Base-by-base conservation (phyloP, 2,888 invertebrate genomes). In the Luperina nickerlii region DNA sequence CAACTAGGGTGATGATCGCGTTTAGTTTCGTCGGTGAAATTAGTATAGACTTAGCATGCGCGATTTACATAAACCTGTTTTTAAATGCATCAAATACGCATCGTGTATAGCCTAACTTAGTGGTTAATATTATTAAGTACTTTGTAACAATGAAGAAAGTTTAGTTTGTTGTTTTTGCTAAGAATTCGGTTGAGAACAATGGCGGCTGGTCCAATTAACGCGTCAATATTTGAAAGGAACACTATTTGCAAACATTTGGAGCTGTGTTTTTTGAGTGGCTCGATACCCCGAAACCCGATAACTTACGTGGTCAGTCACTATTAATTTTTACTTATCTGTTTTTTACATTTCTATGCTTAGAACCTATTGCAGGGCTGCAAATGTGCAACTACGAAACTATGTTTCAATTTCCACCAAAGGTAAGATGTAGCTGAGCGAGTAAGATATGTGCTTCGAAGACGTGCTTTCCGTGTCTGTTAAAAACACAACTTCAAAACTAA, bases 91-190 rank as follows among this genome's bases (percentile, higher is more conserved):
- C n/a, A 42, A 68, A 79, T 73, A 68, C n/a, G 66, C 27, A 42
- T 63, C 42, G 51, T 69, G 15, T 60, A 69, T 2, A 48, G 51
- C 72, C 60, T 81, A 54, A 62, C 24, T 65, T 54, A 51, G 73
- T 45, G 54, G 54, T 70, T 70, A 85, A 85, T 70, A 85, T 85
- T 80, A 70, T 70, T 62, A 66, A 65, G 68, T 78, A 60, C 51
- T 42, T 45, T 51, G 63, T 54, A 76, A 75, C 68, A 83, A 85
- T 81, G 82, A 81, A 75, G 45, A 82, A 86, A 72, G 71, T 71
- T 85, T 60, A n/a, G 57, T 68, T 71, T 73, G 45, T 48, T 82
- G 45, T 45, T 77, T 76, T 82, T 82, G 45, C 27, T 38, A 45
- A 62, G 68, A 48, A 69, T 82, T 83, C 6, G 60, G 71, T 1